A percentile compares a stretch with the other conserved stretches of the same genome.
Conservation (phyloP, 1,140 invertebrate species). For the Trachymyrmex cornetzi region DNA sequence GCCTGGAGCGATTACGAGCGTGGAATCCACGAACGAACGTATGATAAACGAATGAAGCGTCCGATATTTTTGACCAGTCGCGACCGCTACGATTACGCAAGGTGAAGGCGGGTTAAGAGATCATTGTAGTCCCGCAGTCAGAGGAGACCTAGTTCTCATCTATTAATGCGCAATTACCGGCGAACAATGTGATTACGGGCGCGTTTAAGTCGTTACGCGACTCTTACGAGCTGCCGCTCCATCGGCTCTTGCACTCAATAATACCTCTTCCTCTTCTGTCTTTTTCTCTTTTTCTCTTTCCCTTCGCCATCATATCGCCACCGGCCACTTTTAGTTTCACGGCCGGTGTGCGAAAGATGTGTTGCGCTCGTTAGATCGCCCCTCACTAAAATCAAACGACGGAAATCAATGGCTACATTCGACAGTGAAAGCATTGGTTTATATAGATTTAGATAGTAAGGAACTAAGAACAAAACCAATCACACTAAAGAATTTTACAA, state of each 20-base stretch:
- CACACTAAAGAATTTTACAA: no score
- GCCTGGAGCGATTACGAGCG: constrained; percentile 67
- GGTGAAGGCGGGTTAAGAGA: constrained; percentile 66
- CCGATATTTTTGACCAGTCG: constrained; percentile 64
- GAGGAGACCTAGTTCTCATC: constrained; percentile 82
- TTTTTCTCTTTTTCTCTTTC: constrained; percentile 42
- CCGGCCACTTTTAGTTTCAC: constrained; percentile 65
- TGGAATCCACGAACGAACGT: constrained; percentile 70
- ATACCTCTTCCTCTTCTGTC: constrained; percentile 67
- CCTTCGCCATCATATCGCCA: constrained; percentile 49
- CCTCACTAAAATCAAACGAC: constrained; percentile 15
- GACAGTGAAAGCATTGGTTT: no score
- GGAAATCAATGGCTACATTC: constrained; percentile 22
- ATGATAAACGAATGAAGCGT: constrained; percentile 18
- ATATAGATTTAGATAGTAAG: no score
- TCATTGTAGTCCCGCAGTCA: constrained; percentile 56
- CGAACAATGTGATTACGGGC: constrained; percentile 82
- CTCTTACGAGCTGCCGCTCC: constrained; percentile 55
- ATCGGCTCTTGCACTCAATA: constrained; percentile 45
- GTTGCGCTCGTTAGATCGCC: constrained; percentile 13
- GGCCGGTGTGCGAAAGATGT: constrained; percentile 34
- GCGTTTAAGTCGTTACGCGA: constrained; percentile 80
- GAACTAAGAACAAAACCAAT: no score
- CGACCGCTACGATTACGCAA: constrained; percentile 71
- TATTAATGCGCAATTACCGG: constrained; percentile 82